phyloP scores from a whole-genome alignment of 1,140 invertebrate genomes.

The Lepidurus packardi region DNA sequence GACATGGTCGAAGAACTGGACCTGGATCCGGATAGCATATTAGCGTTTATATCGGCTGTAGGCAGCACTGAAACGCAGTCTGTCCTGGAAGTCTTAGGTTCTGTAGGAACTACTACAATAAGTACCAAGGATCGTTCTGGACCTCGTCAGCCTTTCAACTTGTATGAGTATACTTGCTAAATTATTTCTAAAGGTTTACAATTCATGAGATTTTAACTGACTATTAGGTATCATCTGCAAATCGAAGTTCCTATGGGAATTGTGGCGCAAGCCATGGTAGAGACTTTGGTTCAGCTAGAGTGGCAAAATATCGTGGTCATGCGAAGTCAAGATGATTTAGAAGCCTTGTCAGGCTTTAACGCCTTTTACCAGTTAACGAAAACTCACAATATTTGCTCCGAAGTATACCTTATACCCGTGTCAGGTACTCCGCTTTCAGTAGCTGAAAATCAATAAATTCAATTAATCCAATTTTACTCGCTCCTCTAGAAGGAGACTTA shows the following conservation, averaged over 20 bases:
- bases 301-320: slow-evolving; percentile 47
- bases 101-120: slow-evolving; percentile 39
- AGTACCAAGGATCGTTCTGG: slow-evolving; percentile 29
- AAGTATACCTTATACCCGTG: slow-evolving; percentile 22
- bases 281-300: slow-evolving; percentile 42
- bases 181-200: slow-evolving; percentile 34
- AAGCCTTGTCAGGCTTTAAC: slow-evolving; percentile 40
- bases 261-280: slow-evolving; percentile 40
- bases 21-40: slow-evolving; percentile 27
- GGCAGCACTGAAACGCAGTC: slow-evolving; percentile 34
- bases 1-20: slow-evolving; percentile 32
- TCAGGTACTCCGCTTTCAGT: neutral
- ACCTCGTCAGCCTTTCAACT: neutral
- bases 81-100: slow-evolving; percentile 35
- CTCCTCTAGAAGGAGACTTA: neutral
- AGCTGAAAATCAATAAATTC: no score
- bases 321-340: slow-evolving; percentile 40
- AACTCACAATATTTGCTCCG: slow-evolving; percentile 39
- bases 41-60: slow-evolving; percentile 27
- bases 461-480: no score
- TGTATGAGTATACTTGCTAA: neutral
- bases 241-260: slow-evolving; percentile 35
- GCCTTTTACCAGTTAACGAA: slow-evolving; percentile 41
- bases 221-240: slow-evolving; percentile 32
- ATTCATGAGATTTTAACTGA: neutral